These are phyloP conservation scores for Yoshiicerus persimilis DNA, from an alignment of 1,140 invertebrate species.

Conservation along the genomic window DNA sequence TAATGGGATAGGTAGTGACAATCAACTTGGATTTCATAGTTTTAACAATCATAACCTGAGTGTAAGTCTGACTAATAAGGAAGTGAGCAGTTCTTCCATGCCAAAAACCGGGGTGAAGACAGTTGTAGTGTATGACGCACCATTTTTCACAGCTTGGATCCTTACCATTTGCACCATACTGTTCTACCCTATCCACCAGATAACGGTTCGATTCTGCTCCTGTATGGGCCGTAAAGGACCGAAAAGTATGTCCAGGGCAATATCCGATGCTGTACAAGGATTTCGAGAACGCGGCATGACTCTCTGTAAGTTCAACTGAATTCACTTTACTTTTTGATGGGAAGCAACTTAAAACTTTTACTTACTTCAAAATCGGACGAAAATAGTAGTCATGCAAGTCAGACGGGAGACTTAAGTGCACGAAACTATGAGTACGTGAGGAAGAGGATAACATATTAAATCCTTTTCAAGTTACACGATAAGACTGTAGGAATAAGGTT, in stretches of 20 bases:
- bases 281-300: conserved; percentile 86
- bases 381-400: background rate
- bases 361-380: background rate
- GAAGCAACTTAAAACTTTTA: background rate
- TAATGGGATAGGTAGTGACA: background rate
- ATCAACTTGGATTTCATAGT: conserved; percentile 13
- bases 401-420: background rate
- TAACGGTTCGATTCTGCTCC: conserved; percentile 63
- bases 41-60: background rate
- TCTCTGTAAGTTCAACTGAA: conserved; percentile 61
- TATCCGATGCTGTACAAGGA: conserved; percentile 75
- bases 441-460: background rate
- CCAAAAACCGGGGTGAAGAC: conserved; percentile 22
- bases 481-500: background rate
- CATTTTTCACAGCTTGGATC: conserved; percentile 93
- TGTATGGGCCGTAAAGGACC: conserved; percentile 53
- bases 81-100: conserved; percentile 38
- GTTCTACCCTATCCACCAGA: conserved; percentile 84
- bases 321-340: background rate
- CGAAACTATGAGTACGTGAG: background rate
- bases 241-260: conserved; percentile 68
- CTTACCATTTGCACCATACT: conserved; percentile 88
- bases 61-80: conserved; percentile 33
- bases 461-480: background rate
- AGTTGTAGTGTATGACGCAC: conserved; percentile 70